Base-by-base conservation (phyloP, 2,888 invertebrate genomes). In the Drosophila diplacantha region DNA sequence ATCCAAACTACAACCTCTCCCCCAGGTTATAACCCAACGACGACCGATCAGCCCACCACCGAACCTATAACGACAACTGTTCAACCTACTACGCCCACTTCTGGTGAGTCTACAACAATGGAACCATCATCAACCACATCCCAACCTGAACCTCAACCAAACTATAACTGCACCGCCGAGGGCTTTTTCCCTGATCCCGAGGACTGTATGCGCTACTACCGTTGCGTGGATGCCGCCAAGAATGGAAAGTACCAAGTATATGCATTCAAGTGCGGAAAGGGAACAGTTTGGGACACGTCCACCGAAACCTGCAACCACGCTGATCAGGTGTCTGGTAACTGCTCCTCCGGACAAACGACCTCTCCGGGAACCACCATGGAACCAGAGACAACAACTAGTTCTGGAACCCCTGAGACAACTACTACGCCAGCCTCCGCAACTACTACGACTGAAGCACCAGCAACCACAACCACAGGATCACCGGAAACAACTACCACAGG, bases 281-380 rank as follows among this genome's bases (percentile, higher is more conserved):
- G 91, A 55, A 91, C 91, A 0, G 90, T 90, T 8, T 91, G 91
- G 91, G 91, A 91, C 84, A 89, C 90, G 67, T 88, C 90, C 20
- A 87, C 90, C 52, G 89, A 90, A 69, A 89, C 89, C 1, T 93
- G 93, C 58, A 88, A 89, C 54, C 81, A 87, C 58, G 85, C 85
- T 7, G 77, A 85, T 44, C 79, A 83, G 47, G 88, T 88, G 5
- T 77, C 81, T 3, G 80, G 81, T 11, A 85, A 85, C 58, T 87
- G 87, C 62, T 83, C 86, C 0, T 84, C 85, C 3, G 79, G 83
- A n/a, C 67, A 65, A 46, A 69, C 72, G 8, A 70, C 70, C 39
- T 53, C 66, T 32, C 18, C 71, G 53, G 54, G 59, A 14, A 53
- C 72, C 8, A 67, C 63, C 18, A 64, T 37, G 9, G 69, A 69